Percentiles rank a stretch among this genome's conserved stretches.
These are phyloP conservation scores for Callosobruchus maculatus DNA, from an alignment of 2,888 invertebrate species.

Conservation along the genomic window DNA sequence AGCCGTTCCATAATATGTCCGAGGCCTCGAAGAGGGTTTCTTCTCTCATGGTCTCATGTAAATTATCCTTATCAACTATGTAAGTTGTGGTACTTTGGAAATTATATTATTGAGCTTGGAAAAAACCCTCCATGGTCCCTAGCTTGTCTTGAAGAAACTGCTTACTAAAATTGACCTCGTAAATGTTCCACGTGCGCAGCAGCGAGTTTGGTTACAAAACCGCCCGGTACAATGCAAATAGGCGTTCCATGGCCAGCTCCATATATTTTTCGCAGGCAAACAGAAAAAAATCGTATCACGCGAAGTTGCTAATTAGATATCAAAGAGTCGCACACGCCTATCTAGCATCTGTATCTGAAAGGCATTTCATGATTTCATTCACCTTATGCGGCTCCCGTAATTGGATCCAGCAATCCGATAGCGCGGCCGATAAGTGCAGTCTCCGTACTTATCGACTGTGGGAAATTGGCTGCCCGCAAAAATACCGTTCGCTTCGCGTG, in stretches of 20 bases:
- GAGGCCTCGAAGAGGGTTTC: too few relatives aligned
- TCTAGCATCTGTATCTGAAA: slow-evolving; percentile 41
- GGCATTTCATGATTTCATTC: slow-evolving; percentile 49
- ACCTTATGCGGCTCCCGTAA: slow-evolving; percentile 49
- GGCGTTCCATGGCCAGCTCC: not conserved
- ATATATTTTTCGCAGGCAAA: not conserved
- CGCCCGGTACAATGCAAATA: not conserved
- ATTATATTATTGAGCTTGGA: too few relatives aligned
- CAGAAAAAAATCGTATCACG: slow-evolving; percentile 12
- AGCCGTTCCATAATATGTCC: too few relatives aligned
- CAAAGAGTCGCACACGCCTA: slow-evolving; percentile 42
- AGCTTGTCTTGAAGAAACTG: too few relatives aligned
- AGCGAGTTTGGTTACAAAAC: not conserved
- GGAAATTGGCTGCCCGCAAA: slow-evolving; percentile 38
- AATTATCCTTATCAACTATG: too few relatives aligned
- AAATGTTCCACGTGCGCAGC: too few relatives aligned
- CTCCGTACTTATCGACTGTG: slow-evolving; percentile 45
- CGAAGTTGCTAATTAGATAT: slow-evolving; percentile 44
- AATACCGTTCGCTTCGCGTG: not conserved
- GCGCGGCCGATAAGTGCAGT: slow-evolving; percentile 43
- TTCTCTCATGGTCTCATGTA: too few relatives aligned
- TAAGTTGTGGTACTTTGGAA: too few relatives aligned
- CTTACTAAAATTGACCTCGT: too few relatives aligned
- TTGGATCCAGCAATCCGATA: slow-evolving; percentile 50
- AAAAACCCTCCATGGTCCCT: too few relatives aligned